Percentiles rank a stretch among this genome's conserved stretches.
These are phyloP conservation scores for Micropoecilia bifurca DNA, from an alignment of 2,797 vertebrate species.

Conservation along the genomic window DNA sequence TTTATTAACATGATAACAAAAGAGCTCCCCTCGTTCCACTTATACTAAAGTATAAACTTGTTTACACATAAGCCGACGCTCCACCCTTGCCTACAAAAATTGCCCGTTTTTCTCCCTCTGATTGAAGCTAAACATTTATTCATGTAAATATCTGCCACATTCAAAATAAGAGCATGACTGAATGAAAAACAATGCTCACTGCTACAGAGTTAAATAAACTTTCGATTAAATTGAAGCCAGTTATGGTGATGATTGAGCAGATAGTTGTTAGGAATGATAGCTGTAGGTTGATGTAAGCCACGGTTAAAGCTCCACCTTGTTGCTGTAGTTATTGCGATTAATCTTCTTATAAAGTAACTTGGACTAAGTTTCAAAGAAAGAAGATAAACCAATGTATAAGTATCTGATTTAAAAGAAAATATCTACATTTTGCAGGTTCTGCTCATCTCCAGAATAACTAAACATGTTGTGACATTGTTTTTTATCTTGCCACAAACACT, in stretches of 20 bases:
- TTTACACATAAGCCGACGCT: neutral
- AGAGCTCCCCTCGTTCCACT: constrained; percentile 2
- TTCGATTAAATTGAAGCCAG: neutral
- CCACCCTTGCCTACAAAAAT: neutral
- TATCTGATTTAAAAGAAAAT: neutral
- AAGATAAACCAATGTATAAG: neutral
- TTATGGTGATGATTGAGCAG: neutral
- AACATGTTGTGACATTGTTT: neutral
- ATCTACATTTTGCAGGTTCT: neutral
- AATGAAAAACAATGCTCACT: neutral
- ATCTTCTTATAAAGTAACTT: neutral
- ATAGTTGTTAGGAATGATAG: neutral
- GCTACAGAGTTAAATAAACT: neutral
- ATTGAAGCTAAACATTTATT: neutral
- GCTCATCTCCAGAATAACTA: neutral
- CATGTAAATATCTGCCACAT: neutral
- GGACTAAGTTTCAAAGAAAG: neutral
- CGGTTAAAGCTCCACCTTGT: neutral
- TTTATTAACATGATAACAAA: constrained; percentile 48
- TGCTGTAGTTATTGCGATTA: neutral
- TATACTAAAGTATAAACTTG: constrained; percentile 3
- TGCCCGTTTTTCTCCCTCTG: neutral
- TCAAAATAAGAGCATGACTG: neutral
- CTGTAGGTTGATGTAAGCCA: neutral
- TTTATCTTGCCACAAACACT: neutral